Conservation (phyloP, 92 coral and sea anemone species). For the Scolanthus callimorphus region DNA sequence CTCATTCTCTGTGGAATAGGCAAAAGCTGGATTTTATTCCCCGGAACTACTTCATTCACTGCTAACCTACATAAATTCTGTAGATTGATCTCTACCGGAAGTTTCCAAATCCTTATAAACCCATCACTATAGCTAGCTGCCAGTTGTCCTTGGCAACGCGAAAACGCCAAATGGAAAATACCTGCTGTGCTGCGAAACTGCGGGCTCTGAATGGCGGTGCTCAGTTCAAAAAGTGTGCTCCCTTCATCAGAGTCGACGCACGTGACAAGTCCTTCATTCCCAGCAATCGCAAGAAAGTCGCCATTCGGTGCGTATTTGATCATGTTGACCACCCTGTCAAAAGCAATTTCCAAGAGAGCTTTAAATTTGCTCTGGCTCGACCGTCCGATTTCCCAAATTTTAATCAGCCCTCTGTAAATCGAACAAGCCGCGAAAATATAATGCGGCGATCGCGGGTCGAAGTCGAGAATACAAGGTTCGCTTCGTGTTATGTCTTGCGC, state of each 20-base stretch:
- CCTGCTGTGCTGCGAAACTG: slow-evolving; percentile 55
- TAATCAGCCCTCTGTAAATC: slow-evolving; percentile 42
- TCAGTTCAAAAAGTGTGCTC: slow-evolving; percentile 28
- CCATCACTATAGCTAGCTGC: slow-evolving; percentile 66
- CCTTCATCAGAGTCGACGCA: slow-evolving; percentile 50
- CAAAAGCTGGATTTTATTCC: slow-evolving; percentile 22
- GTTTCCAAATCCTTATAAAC: slow-evolving; percentile 55
- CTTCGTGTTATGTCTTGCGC: slow-evolving; percentile 12
- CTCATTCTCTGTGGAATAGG: slow-evolving; percentile 37
- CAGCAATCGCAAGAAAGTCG: slow-evolving; percentile 43
- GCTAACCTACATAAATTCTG: slow-evolving; percentile 39
- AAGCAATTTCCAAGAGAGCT: slow-evolving; percentile 13
- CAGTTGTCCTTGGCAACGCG: slow-evolving; percentile 53
- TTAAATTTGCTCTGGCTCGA: neutral
- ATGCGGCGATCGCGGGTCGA: slow-evolving; percentile 53
- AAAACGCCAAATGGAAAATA: slow-evolving; percentile 43
- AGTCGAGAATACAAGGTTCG: slow-evolving; percentile 35
- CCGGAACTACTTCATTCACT: slow-evolving; percentile 35
- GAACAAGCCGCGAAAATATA: slow-evolving; percentile 50
- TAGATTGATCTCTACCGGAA: slow-evolving; percentile 33
- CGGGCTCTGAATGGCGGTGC: slow-evolving; percentile 27
- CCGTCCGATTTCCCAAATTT: slow-evolving; percentile 31
- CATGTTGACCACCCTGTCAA: slow-evolving; percentile 35
- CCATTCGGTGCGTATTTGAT: slow-evolving; percentile 54
- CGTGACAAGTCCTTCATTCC: slow-evolving; percentile 43